Evolutionary conservation across 1,140 invertebrate species (phyloP).

Genomic region (Odontomachus brunneus): DNA sequence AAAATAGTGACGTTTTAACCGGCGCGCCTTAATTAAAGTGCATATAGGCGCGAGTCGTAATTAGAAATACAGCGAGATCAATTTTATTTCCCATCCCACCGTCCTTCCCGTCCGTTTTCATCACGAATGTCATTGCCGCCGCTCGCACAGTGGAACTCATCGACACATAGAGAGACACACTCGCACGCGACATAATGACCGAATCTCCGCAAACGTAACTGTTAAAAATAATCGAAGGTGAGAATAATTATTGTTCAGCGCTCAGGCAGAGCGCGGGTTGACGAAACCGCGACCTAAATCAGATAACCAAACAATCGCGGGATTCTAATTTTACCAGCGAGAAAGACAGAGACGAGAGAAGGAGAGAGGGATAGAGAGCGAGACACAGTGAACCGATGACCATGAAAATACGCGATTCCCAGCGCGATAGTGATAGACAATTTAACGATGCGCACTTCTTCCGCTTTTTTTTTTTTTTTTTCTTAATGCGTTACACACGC

Average conservation of each 20-base stretch:
- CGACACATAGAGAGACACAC: not conserved
- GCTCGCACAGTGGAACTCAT: not conserved
- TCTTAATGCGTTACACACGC: not conserved
- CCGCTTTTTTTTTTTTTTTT: conserved; percentile 10
- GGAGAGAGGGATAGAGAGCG: not conserved
- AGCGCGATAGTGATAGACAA: conserved; percentile 20
- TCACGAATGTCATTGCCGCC: not conserved
- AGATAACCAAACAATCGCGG: conserved; percentile 56
- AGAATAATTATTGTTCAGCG: conserved; percentile 34
- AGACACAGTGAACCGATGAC: not conserved
- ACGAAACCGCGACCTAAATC: conserved; percentile 46
- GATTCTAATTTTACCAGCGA: conserved; percentile 54
- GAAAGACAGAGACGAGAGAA: too few species aligned
- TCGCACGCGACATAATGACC: not conserved
- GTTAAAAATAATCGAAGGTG: conserved; percentile 10
- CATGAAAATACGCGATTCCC: not conserved
- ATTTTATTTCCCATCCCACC: not conserved
- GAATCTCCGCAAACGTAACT: not conserved
- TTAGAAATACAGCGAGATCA: conserved; percentile 18
- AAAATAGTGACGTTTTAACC: conserved; percentile 13
- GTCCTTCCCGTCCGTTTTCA: not conserved
- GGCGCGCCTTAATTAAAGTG: conserved; percentile 42
- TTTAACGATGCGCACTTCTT: conserved; percentile 29
- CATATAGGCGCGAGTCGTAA: not conserved
- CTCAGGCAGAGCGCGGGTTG: not conserved